phyloP scores from a whole-genome alignment of 2,888 invertebrate species.

The Pseudolycoriella hygida region DNA sequence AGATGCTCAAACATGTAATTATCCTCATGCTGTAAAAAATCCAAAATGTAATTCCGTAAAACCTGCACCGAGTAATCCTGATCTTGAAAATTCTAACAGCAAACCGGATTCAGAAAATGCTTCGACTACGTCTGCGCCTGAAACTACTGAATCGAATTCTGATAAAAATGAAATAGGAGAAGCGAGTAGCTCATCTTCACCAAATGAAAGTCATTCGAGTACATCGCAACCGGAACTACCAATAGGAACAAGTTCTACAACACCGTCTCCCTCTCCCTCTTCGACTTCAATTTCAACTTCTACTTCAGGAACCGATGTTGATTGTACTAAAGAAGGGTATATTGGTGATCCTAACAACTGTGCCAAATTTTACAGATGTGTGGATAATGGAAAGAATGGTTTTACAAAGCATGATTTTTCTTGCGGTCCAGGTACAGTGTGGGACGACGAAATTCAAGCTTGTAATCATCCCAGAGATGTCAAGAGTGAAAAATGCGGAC shows the following conservation, averaged over 20 bases:
- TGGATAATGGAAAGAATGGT: slow-evolving; percentile 26
- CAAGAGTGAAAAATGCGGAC: slow-evolving; percentile 17
- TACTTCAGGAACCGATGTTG: slow-evolving; percentile 6
- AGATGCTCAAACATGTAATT: slow-evolving; percentile 24
- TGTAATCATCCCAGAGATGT: slow-evolving; percentile 29
- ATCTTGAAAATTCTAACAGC: slow-evolving; percentile 3
- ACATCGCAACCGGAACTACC: neutral
- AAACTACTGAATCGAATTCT: too few relatives aligned
- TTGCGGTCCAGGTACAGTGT: slow-evolving; percentile 38
- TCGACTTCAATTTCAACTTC: neutral
- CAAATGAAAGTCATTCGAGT: neutral
- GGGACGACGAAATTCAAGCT: slow-evolving; percentile 35
- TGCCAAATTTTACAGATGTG: slow-evolving; percentile 40
- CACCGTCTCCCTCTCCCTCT: slow-evolving; percentile 6
- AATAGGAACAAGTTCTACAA: neutral
- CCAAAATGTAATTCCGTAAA: slow-evolving; percentile 15
- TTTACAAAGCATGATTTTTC: slow-evolving; percentile 32
- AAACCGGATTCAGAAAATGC: neutral
- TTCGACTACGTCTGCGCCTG: neutral
- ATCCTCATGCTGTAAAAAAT: slow-evolving; percentile 21
- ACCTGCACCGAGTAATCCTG: slow-evolving; percentile 14
- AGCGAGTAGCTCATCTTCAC: too few relatives aligned
- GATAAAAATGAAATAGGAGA: too few relatives aligned
- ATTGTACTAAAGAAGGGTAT: slow-evolving; percentile 40
- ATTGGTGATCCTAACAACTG: slow-evolving; percentile 49